These are phyloP conservation scores for Pelusios castaneus DNA, from an alignment of 2,113 vertebrate genomes.

Conservation along the genomic window DNA sequence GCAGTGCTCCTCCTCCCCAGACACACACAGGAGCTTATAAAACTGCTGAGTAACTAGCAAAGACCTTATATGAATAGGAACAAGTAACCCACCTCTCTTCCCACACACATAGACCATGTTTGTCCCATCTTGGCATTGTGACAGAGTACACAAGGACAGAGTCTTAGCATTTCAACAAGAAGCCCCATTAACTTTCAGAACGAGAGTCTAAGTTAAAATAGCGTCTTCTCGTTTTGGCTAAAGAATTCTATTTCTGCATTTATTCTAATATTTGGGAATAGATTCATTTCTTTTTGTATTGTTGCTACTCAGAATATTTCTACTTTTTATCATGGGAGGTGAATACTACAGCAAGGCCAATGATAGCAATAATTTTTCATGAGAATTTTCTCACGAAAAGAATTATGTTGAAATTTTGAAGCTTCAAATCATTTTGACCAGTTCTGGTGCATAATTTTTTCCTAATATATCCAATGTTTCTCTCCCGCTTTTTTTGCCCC, in stretches of 20 bases:
- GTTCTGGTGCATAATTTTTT: not conserved
- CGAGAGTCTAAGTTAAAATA: not conserved
- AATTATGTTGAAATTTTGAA: not conserved
- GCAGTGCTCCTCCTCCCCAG: not conserved
- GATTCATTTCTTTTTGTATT: not conserved
- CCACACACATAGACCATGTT: too few species aligned
- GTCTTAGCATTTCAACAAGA: not conserved
- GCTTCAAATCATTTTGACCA: not conserved
- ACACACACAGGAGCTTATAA: not conserved
- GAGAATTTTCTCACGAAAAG: accelerated
- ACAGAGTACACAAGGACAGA: accelerated
- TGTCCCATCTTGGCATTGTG: not conserved
- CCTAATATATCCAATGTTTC: not conserved
- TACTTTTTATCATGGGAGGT: not conserved
- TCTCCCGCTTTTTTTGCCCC: accelerated
- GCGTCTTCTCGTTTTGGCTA: not conserved
- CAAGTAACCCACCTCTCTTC: not conserved
- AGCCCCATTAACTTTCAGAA: not conserved
- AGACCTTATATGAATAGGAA: accelerated
- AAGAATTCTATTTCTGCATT: not conserved
- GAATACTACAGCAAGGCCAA: not conserved
- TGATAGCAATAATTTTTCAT: not conserved
- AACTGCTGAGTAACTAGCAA: not conserved
- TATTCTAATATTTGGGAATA: not conserved
- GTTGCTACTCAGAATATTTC: not conserved